Base-by-base conservation (phyloP, 2,113 vertebrate genomes). In the Nettapus auritus region DNA sequence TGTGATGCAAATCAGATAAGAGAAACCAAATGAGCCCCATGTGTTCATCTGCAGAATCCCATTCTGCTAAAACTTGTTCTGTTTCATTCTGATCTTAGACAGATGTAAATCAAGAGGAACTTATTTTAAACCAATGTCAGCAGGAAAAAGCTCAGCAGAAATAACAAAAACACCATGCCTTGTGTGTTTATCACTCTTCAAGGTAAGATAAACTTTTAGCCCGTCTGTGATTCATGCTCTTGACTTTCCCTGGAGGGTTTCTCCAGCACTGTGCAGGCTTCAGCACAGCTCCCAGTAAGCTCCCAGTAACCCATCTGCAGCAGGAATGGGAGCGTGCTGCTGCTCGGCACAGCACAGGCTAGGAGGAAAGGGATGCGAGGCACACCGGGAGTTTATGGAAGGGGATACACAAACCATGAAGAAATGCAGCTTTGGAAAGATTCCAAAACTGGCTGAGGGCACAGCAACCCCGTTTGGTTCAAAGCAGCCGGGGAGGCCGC, bases 1-100 rank as follows among this genome's bases (percentile, higher is more conserved):
- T 52, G 89, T 67, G 95, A 95, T 97, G 93, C 94, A 95, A 88
- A 95, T 97, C 93, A 96, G 96, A 92, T 62, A 91, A 89, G 87
- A 86, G 93, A 85, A 93, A 91, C 84, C 89, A 89, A 95, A 92
- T 6, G 87, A 96, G 93, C 94, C 91, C 94, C 55, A 20, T 77
- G 96, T 66, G 89, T 85, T 91, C 94, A 40, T 89, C 89, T 76
- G 75, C 89, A 89, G 78, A 70, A 77, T 80, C 93, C 89, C n/a
- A 42, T 76, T 91, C 95, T 92, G 93, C 89, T 92, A 19, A n/a
- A 91, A 68, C 70, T 88, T 26, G 23, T 90, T 78, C 83, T 75
- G 84, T 21, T 84, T 52, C 86, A 25, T 78, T 80, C 86, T 90
- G 86, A 88, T 80, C 94, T 86, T 21, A 86, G 94, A 22, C 94